Evolutionary conservation across 2,797 vertebrate genomes (phyloP).

Genomic region (Percopsis omiscomaycus): DNA sequence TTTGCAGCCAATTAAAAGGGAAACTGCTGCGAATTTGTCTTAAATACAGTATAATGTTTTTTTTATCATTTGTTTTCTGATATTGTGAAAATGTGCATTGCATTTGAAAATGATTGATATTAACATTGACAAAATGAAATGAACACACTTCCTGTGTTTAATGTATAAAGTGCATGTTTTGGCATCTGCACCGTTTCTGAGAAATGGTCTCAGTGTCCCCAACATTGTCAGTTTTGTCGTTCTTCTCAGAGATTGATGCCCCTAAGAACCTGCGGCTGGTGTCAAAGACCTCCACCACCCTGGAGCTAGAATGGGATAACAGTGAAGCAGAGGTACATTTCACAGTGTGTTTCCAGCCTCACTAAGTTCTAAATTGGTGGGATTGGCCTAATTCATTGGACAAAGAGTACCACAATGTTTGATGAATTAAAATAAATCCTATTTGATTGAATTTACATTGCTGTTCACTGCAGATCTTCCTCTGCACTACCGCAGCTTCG

Average conservation of each 20-base stretch:
- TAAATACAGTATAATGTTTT: neutral
- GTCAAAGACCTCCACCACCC: conserved; percentile 82
- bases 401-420: too few relatives aligned
- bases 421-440: too few relatives aligned
- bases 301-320: conserved; percentile 96
- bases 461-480: too few relatives aligned
- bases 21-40: neutral
- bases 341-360: neutral
- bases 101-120: neutral
- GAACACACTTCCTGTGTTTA: conserved; percentile 15
- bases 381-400: too few relatives aligned
- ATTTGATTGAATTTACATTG: too few relatives aligned
- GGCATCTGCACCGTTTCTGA: conserved; percentile 55
- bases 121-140: neutral
- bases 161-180: conserved; percentile 42
- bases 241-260: conserved; percentile 92
- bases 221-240: conserved; percentile 77
- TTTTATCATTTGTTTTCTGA: neutral
- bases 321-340: conserved; percentile 87
- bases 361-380: too few relatives aligned
- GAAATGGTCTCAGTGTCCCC: conserved; percentile 74
- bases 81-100: neutral
- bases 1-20: neutral
- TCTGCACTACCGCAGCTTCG: too few relatives aligned
- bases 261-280: conserved; percentile 91